Base-by-base conservation (phyloP, 2,113 vertebrate genomes). In the Bos indicus region DNA sequence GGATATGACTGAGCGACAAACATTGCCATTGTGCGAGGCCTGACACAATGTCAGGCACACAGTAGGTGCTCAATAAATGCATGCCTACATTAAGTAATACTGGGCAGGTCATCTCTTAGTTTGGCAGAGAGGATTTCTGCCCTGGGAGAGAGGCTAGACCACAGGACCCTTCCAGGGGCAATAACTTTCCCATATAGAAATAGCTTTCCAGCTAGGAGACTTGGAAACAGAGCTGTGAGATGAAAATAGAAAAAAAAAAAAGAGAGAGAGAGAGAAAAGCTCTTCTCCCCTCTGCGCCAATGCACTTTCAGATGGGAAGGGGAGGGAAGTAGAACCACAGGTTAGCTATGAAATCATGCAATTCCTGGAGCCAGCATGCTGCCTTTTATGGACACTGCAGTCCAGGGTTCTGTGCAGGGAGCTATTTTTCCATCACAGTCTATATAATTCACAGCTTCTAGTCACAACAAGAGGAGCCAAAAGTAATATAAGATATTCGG, bases 341-440 rank as follows among this genome's bases (percentile, higher is more conserved):
- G 96, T 95, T 91, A 92, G 84, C 90, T 92, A 88, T 94, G 96
- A 95, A 95, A 96, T 96, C 95, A 78, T 71, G 36, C 43, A 1
- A 7, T 74, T 67, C 95, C 92, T 92, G 0, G 6, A 86, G 90
- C 97, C 94, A 98, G 81, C 59, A 62, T 10, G 1, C 52, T 82
- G 59, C 97, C 95, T 96, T 97, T 97, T 97, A 92, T 43, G 88
- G 97, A 88, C 52, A 30, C 74, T 64, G 28, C 74, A 67, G 80
- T 51, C 64, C 13, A 52, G 81, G 48, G 71, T 77, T 57, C 88
- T 77, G 43, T 2, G 33, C 48, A 23, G 48, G 40, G 40, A 78
- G 86, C 64, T 92, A 85, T 97, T 97, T 97, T 97, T 93, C 97
- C 92, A 93, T 91, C 89, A 71, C 1, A 0, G 93, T 94, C 97